A percentile compares a stretch with the other conserved stretches of the same genome.
Evolutionary conservation across 92 coral and sea anemone species (phyloP).

Genomic region (Palythoa grandiflora): DNA sequence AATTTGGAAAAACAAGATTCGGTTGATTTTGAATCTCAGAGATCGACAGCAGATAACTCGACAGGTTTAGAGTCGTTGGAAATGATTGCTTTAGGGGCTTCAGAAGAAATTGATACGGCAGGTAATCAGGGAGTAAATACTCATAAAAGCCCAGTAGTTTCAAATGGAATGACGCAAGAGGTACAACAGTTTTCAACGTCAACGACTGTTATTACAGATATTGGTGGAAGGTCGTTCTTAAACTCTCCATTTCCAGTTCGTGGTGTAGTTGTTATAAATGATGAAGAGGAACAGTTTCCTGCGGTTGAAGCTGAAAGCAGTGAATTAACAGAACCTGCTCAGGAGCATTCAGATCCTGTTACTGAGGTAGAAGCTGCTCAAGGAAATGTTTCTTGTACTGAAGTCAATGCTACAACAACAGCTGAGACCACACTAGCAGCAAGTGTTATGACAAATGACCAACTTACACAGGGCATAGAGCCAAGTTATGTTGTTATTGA

Average conservation of each 20-base stretch:
- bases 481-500: conserved; percentile 78
- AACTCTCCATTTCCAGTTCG: conserved; percentile 34
- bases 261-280: conserved; percentile 37
- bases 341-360: background rate
- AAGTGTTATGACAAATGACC: conserved; percentile 22
- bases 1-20: background rate
- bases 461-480: conserved; percentile 40
- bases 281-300: conserved; percentile 30
- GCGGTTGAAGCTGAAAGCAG: conserved; percentile 1
- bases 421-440: background rate
- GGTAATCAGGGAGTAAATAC: conserved; percentile 22
- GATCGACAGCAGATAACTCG: conserved; percentile 39
- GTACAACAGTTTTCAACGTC: conserved; percentile 33
- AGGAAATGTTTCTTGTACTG: conserved; percentile 5
- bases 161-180: conserved; percentile 35
- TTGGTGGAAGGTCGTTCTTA: conserved; percentile 25
- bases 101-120: conserved; percentile 78
- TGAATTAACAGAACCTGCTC: background rate
- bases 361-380: conserved; percentile 1
- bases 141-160: conserved; percentile 6
- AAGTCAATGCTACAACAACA: background rate
- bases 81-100: conserved; percentile 76
- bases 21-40: conserved; percentile 16
- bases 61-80: conserved; percentile 1
- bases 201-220: conserved; percentile 20